Conservation (phyloP, 1,140 invertebrate genomes). For the Musca domestica region DNA sequence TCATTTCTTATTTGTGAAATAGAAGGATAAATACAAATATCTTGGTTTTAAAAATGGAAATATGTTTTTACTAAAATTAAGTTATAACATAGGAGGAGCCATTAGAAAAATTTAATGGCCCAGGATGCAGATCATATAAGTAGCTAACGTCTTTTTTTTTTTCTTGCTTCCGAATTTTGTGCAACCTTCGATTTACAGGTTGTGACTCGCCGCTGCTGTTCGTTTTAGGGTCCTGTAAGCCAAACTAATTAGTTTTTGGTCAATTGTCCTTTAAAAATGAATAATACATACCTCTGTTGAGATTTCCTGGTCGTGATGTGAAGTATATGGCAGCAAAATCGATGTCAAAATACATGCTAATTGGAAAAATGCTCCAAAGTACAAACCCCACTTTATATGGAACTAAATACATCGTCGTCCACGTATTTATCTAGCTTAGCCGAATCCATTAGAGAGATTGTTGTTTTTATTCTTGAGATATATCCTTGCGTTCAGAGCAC, state of each 20-base stretch:
- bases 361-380: slow-evolving; percentile 46
- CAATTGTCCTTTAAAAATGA: not conserved
- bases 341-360: slow-evolving; percentile 40
- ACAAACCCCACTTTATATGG: slow-evolving; percentile 44
- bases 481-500: no score
- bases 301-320: slow-evolving; percentile 5
- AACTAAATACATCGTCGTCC: slow-evolving; percentile 42
- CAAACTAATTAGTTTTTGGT: not conserved
- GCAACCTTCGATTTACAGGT: slow-evolving; percentile 32
- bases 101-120: no score
- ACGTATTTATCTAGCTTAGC: slow-evolving; percentile 38
- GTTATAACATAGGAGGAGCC: no score
- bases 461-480: no score
- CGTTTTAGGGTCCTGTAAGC: not conserved
- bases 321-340: slow-evolving; percentile 21
- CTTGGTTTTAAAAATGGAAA: no score
- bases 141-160: slow-evolving; percentile 47
- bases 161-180: slow-evolving; percentile 47
- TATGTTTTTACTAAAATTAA: no score
- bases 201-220: slow-evolving; percentile 2
- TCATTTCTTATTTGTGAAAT: no score
- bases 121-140: no score
- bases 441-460: no score
- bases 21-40: no score
- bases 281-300: slow-evolving; percentile 4